phyloP scores from a whole-genome alignment of 2,797 vertebrate species.

The Odontamblyopus rebecca region DNA sequence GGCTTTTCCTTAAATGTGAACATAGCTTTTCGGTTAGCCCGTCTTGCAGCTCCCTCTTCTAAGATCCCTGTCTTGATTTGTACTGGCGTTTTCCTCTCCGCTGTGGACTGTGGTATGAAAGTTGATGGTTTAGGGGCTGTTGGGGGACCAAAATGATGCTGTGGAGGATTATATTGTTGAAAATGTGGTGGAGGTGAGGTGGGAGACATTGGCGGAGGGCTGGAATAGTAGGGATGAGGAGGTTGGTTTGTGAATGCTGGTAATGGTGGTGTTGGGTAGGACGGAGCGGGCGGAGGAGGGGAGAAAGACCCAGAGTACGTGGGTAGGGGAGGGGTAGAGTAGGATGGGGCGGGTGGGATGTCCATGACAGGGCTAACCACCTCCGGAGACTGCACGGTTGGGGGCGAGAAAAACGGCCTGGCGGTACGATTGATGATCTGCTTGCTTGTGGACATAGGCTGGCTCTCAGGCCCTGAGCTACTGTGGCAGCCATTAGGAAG shows the following conservation, averaged over 20 bases:
- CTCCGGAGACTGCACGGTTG: conserved; percentile 60
- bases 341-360: conserved; percentile 82
- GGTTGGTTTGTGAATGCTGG: conserved; percentile 70
- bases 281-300: conserved; percentile 76
- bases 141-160: conserved; percentile 74
- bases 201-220: conserved; percentile 60
- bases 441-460: conserved; percentile 55
- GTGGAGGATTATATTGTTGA: conserved; percentile 61
- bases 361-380: conserved; percentile 54
- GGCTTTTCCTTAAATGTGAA: conserved; percentile 98
- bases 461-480: conserved; percentile 73
- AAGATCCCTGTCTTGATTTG: conserved; percentile 87
- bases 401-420: conserved; percentile 86
- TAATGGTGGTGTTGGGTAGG: conserved; percentile 76
- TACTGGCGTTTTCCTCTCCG: conserved; percentile 50
- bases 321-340: conserved; percentile 73
- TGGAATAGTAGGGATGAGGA: conserved; percentile 52
- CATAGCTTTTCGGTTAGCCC: conserved; percentile 87
- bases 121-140: conserved; percentile 71
- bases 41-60: conserved; percentile 80
- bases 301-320: conserved; percentile 59
- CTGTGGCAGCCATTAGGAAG: conserved; percentile 68
- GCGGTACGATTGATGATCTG: conserved; percentile 91
- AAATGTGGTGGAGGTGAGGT: conserved; percentile 42
- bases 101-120: conserved; percentile 62